Evolutionary conservation across 2,797 vertebrate species (phyloP).

Genomic region (Thaleichthys pacificus): DNA sequence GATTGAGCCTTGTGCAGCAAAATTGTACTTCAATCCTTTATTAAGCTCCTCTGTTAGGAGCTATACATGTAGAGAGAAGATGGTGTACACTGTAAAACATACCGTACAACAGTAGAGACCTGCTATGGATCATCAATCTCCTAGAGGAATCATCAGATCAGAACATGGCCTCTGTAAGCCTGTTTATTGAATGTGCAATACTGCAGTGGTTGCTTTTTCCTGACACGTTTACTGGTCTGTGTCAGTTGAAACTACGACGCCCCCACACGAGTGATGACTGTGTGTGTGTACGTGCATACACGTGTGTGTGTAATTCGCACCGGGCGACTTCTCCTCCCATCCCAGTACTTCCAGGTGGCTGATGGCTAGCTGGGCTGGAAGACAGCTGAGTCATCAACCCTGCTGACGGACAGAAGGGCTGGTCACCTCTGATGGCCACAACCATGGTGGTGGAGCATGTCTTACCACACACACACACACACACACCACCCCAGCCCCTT

Average conservation of each 20-base stretch:
- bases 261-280: background rate
- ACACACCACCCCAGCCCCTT: background rate
- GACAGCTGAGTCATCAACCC: background rate
- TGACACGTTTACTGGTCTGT: background rate
- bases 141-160: background rate
- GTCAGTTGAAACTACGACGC: background rate
- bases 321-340: too few species aligned
- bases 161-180: background rate
- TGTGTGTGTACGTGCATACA: background rate
- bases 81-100: too few species aligned
- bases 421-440: background rate
- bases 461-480: conserved; percentile 2
- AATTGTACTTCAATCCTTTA: background rate
- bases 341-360: background rate
- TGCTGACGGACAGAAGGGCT: background rate
- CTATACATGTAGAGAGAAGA: background rate
- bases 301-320: background rate
- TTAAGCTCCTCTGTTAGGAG: background rate
- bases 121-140: background rate
- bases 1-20: background rate
- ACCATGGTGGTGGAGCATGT: background rate
- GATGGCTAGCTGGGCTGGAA: background rate
- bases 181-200: background rate
- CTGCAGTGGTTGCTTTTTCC: background rate
- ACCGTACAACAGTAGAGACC: too few species aligned